Conservation (phyloP, 2,797 vertebrate species). For the Coregonus ussuriensis region DNA sequence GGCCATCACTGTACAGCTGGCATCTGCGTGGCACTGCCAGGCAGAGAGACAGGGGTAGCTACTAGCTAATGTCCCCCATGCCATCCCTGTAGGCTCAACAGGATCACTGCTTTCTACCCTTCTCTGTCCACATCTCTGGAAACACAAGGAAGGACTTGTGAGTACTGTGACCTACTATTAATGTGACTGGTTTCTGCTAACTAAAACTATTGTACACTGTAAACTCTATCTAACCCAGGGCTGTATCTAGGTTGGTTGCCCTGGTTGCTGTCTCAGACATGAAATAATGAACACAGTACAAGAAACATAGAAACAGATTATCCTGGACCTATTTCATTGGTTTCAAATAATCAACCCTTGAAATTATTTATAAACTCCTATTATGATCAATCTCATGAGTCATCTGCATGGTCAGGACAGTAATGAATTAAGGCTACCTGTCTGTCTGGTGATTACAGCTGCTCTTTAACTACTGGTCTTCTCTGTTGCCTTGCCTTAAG, state of each 20-base stretch:
- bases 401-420: conserved; percentile 6
- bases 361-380: not conserved
- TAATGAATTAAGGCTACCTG: conserved; percentile 38
- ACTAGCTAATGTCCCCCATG: conserved; percentile 37
- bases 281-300: not conserved
- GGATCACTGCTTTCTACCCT: conserved; percentile 47
- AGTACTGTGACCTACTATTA: not conserved
- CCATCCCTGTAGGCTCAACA: conserved; percentile 42
- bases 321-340: not conserved
- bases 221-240: too few relatives aligned
- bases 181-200: not conserved
- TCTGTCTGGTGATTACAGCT: conserved; percentile 44
- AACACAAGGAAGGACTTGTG: conserved; percentile 33
- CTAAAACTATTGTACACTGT: too few relatives aligned
- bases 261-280: not conserved
- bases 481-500: conserved; percentile 52
- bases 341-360: not conserved
- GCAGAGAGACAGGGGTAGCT: conserved; percentile 12
- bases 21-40: conserved; percentile 52
- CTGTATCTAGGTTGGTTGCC: too few relatives aligned
- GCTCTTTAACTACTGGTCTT: conserved; percentile 46
- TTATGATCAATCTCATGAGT: not conserved
- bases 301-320: not conserved
- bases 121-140: conserved; percentile 37
- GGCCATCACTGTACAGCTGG: conserved; percentile 40